Base-by-base conservation (phyloP, 1,140 invertebrate species). In the Cardiocondyla obscurior region DNA sequence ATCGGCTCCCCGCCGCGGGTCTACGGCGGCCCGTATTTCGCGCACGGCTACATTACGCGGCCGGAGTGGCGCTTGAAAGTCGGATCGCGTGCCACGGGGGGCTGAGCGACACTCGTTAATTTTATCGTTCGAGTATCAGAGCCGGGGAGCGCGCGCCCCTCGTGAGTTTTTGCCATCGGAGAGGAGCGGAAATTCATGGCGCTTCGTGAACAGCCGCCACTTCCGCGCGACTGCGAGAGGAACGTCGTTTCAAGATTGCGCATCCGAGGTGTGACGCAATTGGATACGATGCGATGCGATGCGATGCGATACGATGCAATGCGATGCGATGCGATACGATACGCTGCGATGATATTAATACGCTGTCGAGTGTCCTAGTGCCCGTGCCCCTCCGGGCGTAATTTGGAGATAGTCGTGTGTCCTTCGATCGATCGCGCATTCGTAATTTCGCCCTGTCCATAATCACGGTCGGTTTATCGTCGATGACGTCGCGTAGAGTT, bases 41-140 rank as follows among this genome's bases (percentile, higher is more conserved):
- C 28, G 30, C 19, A 7, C 53, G 16, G 4, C 33, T 12, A 3
- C 6, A 25, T 53, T 58, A 58, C 60, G 14, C 33, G 36, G 42
- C 10, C 33, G 8, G 12, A 16, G 46, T 5, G 44, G 10, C 30
- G 30, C 22, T 79, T 76, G 64, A 76, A 55, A n/a, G 49, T 69
- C 60, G 62, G 60, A 77, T 77, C 74, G 74, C 74, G 74, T 79
- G 74, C 62, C 60, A 8, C 42, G 25, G 28, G n/a, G 19, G 19
- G n/a, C n/a, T 76, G 64, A 76, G 64, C 72, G 57, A 64, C 62
- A 49, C 46, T 79, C 74, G 46, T 77, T 77, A 77, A 77, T 53
- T 79, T 79, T 53, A 79, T 79, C 62, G 74, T 22, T 30, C 22
- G 62, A 42, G 36, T 30, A 79, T 79, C 51, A 42, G 49, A n/a